Evolutionary conservation across 2,888 invertebrate species (phyloP).

Genomic region (Agrochola lota): DNA sequence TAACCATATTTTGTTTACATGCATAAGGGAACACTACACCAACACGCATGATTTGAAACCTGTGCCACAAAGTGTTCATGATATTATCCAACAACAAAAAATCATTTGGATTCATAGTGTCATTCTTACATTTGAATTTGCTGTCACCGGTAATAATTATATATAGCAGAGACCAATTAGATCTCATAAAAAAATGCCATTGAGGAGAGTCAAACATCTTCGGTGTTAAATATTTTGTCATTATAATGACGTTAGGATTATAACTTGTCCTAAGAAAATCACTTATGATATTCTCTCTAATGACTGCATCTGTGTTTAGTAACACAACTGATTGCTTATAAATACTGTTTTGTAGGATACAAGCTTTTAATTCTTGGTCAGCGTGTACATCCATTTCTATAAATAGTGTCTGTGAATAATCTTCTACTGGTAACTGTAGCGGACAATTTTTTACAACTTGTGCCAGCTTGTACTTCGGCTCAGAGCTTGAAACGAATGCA

Average conservation of each 20-base stretch:
- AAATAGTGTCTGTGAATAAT: slow-evolving; percentile 42
- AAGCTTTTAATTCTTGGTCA: slow-evolving; percentile 41
- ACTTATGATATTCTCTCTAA: not conserved
- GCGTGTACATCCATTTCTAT: slow-evolving; percentile 31
- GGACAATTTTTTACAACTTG: slow-evolving; percentile 30
- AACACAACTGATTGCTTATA: slow-evolving; percentile 36
- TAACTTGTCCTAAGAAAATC: slow-evolving; percentile 22
- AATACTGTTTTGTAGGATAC: slow-evolving; percentile 37
- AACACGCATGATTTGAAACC: slow-evolving; percentile 65
- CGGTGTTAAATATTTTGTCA: slow-evolving; percentile 54
- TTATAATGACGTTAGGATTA: slow-evolving; percentile 64
- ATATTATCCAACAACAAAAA: slow-evolving; percentile 63
- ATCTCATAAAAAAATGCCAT: slow-evolving; percentile 44
- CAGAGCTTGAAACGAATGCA: slow-evolving; percentile 4
- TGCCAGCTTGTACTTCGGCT: not conserved
- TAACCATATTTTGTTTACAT: slow-evolving; percentile 70
- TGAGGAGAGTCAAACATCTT: slow-evolving; percentile 47
- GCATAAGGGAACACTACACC: slow-evolving; percentile 72
- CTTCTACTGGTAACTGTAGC: slow-evolving; percentile 32
- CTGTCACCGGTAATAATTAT: slow-evolving; percentile 68
- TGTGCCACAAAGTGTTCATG: slow-evolving; percentile 76
- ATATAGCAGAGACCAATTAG: slow-evolving; percentile 69
- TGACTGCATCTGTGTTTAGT: slow-evolving; percentile 24
- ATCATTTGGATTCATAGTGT: slow-evolving; percentile 59
- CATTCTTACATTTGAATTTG: slow-evolving; percentile 67